A percentile compares a stretch with the other conserved stretches of the same genome.
Evolutionary conservation across 1,140 invertebrate species (phyloP).

Genomic region (Lerema accius): DNA sequence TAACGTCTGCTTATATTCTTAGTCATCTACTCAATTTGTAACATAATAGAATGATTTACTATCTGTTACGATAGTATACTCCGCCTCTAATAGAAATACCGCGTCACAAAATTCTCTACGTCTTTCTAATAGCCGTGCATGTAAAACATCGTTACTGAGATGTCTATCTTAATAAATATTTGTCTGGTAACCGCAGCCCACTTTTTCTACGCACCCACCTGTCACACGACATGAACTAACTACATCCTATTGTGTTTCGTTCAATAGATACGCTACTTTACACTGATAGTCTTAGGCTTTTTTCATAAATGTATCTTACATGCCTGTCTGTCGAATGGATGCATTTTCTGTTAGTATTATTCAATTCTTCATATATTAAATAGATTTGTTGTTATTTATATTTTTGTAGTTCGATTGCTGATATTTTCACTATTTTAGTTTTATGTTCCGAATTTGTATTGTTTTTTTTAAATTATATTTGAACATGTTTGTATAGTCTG

Average conservation of each 20-base stretch:
- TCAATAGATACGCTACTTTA: constrained; percentile 6
- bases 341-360: too few relatives aligned
- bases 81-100: not conserved
- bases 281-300: not conserved
- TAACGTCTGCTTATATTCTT: too few relatives aligned
- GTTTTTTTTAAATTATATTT: too few relatives aligned
- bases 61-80: too few relatives aligned
- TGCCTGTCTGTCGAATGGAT: too few relatives aligned
- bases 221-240: constrained; percentile 42
- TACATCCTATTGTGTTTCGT: constrained; percentile 26
- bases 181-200: constrained; percentile 45
- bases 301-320: not conserved
- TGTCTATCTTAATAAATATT: constrained; percentile 55
- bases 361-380: too few relatives aligned
- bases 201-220: constrained; percentile 48
- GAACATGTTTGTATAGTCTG: too few relatives aligned
- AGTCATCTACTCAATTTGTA: too few relatives aligned
- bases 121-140: constrained; percentile 30
- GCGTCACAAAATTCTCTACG: constrained; percentile 20
- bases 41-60: not conserved
- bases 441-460: too few relatives aligned
- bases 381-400: too few relatives aligned
- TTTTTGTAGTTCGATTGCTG: too few relatives aligned
- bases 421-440: too few relatives aligned
- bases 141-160: constrained; percentile 35